Base-by-base conservation (phyloP, 2,113 vertebrate genomes). In the Phaethon lepturus region DNA sequence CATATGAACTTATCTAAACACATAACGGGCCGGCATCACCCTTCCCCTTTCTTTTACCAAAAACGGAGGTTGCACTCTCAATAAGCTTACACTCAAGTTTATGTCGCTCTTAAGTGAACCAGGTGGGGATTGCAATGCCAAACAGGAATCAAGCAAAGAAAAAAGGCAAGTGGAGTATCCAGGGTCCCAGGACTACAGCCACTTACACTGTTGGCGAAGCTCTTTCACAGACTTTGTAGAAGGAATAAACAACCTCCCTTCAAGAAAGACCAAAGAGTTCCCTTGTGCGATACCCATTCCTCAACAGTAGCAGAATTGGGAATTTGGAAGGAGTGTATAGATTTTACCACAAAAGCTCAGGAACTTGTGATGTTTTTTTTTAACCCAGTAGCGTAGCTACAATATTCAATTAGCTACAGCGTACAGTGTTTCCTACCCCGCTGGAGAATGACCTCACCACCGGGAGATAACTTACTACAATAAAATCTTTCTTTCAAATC, bases 361-460 rank as follows among this genome's bases (percentile, higher is more conserved):
- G 12, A 80, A 25, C 2, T 25, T 3, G 6, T 10, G 23, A 5
- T 8, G 44, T 13, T 5, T 52, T 62, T 55, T 82, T 28, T 5
- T 38, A 38, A 58, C n/a, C 18, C 22, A 17, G 31, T 20, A 69
- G 17, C 45, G 49, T 38, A 79, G 62, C 17, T 53, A 38, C 67
- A 69, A 31, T 6, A 25, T 8, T 35, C 22, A 44, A 38, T 31
- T 44, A 53, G 38, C 55, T 44, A 26, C 44, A 13, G 19, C 6
- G 50, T 2, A 53, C 11, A 7, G 0, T 0, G 0, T 29, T 55
- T 52, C 23, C 56, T 31, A 18, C 5, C 9, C 11, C 23, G 10
- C 19, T 4, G 6, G 66, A 47, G 49, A 68, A 19, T 0, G 3
- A 3, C 13, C 25, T 50, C 33, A 6, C 5, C 35, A 24, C 33